Base-by-base conservation (phyloP, 2,888 invertebrate species). In the Anarsia innoxiella region DNA sequence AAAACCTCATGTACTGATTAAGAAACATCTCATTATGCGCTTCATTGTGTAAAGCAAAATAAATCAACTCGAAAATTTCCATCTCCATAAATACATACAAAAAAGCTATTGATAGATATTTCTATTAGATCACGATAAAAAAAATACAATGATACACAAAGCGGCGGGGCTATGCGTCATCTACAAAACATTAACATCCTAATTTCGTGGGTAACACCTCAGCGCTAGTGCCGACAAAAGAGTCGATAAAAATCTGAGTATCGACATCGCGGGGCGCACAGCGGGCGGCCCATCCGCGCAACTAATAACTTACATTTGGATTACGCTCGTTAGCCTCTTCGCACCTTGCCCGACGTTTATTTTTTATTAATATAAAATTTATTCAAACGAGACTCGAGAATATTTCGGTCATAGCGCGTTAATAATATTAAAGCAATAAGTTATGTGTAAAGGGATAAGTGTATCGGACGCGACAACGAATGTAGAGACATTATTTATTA, bases 291-390 rank as follows among this genome's bases (percentile, higher is more conserved):
- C 46, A 48, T 48, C 65, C 62, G 58, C 49, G 57, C 70, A 63
- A 64, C 79, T 79, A 78, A 80, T 80, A 82, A 79, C 76, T 82
- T 82, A 83, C 78, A 77, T 71, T 72, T 65, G 73, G 80, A 82
- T 82, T 82, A 82, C 72, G 70, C 82, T 82, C 82, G 80, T 82
- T 82, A 83, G 76, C 66, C 76, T 79, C 80, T 82, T 82, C 76
- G 78, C 83, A 80, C 82, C 83, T 82, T 80, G 64, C 56, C 64
- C 64, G 66, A 71, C 73, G 65, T 74, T 78, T 73, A 70, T 70
- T 75, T 79, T 75, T 78, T 78, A 74, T 77, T 74, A 75, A 77
- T 73, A 78, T 53, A 70, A 64, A 80, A 77, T 76, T 79, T 82
- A 80, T 82, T 82, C 74, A 75, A 75, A 76, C 70, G 67, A 66